Evolutionary conservation across 1,140 invertebrate genomes (phyloP), one percentile per base, ranked within the genome.

Genomic region (Steinernema feltiae): DNA sequence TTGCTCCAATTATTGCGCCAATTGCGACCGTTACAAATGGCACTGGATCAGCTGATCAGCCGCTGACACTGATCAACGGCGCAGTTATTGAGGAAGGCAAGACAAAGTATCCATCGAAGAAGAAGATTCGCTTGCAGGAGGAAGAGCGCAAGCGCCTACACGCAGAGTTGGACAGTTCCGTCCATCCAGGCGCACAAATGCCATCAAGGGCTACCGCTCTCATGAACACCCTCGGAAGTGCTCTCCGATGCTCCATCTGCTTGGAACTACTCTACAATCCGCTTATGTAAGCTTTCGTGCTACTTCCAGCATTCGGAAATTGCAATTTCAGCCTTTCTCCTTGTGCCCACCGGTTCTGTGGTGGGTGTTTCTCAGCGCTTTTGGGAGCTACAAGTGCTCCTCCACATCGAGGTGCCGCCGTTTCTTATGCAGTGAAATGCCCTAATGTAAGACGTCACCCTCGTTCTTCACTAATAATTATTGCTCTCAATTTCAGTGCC

Each of bases 191-290:
- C 41, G 41, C 7, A 46, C 7, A 63, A 3, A 63, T 63, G 53
- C 24, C 53, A 3, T 3, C 15, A 3, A 12, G 24, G 53, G 53
- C 24, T 27, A 15, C 7, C 2, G 24, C 15, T 3, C 53, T 63
- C 24, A 63, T 63, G 15, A 63, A 63, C 53, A 63, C 53, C 24
- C 24, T 63, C 12, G 53, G 53, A 27, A 63, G 24, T 27, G 53
- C 53, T 63, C 53, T 63, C 3, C 53, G 24, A 27, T 63, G 53
- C 24, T 15, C 53, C 15, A 63, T 63, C 53, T 63, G 53, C 24
- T 27, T 63, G 53, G 53, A 63, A 63, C 53, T 63, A 27, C 53
- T 63, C 24, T 27, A 63, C 53, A 63, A 63, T 7, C 53, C 53
- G 7, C 2, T 63, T 21, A 27, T 63, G 53, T 63, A 63, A 63